phyloP scores from a whole-genome alignment of 2,113 vertebrate genomes.

The Poeciliopsis occidentalis region DNA sequence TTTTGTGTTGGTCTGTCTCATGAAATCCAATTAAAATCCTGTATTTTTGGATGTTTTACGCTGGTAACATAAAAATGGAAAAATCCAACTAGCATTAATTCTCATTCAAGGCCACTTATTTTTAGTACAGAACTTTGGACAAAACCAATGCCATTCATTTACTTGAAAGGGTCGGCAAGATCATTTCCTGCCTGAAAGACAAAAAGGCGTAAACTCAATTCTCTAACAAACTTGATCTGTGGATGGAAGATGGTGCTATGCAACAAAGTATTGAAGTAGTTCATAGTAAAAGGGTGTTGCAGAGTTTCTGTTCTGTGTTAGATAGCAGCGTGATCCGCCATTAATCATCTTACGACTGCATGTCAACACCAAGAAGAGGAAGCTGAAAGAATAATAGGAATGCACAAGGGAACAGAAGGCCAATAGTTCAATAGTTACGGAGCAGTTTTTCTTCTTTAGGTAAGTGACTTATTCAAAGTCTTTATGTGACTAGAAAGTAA shows the following conservation, averaged over 20 bases:
- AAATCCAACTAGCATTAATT: neutral
- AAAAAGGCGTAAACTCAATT: neutral
- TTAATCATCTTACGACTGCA: slow-evolving; percentile 57
- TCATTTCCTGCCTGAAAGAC: neutral
- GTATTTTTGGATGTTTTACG: no score
- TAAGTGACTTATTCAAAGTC: neutral
- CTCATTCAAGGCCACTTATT: neutral
- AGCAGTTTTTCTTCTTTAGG: neutral
- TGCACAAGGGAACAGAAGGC: slow-evolving; percentile 28
- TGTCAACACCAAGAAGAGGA: slow-evolving; percentile 42
- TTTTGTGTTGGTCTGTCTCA: no score
- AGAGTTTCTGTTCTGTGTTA: slow-evolving; percentile 30
- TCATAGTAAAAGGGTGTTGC: slow-evolving; percentile 13
- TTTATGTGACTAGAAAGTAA: slow-evolving; percentile 2
- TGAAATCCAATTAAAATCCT: no score
- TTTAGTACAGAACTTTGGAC: neutral
- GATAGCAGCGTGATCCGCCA: slow-evolving; percentile 43
- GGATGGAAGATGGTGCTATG: neutral
- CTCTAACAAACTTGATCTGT: neutral
- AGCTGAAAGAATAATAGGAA: slow-evolving; percentile 46
- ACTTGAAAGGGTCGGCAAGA: neutral
- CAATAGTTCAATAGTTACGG: slow-evolving; percentile 26
- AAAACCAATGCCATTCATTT: neutral
- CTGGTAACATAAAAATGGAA: no score
- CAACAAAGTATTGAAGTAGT: slow-evolving; percentile 28